Percentiles rank a stretch among this genome's conserved stretches.
These are phyloP conservation scores for Rhincodon typus DNA, from an alignment of 2,797 vertebrate genomes.

Conservation along the genomic window DNA sequence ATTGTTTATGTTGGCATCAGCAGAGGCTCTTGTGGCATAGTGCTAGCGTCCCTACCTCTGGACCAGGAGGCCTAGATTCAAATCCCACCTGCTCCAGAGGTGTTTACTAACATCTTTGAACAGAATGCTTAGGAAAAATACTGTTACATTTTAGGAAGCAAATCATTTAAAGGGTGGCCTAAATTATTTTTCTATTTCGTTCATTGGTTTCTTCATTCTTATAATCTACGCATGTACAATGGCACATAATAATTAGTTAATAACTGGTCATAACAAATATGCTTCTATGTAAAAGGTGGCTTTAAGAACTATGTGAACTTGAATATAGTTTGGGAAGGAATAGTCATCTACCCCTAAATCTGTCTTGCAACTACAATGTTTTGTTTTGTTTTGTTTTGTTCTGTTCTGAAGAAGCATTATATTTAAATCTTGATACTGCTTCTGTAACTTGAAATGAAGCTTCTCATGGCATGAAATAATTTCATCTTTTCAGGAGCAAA, in stretches of 20 bases:
- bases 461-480: neutral
- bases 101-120: too few relatives aligned
- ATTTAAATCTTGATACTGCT: neutral
- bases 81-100: too few relatives aligned
- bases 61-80: too few relatives aligned
- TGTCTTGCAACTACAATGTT: too few relatives aligned
- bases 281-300: neutral
- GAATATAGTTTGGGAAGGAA: neutral
- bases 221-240: neutral
- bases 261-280: neutral
- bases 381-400: too few relatives aligned
- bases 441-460: neutral
- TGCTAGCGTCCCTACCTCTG: too few relatives aligned
- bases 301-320: neutral
- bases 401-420: neutral
- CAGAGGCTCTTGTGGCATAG: too few relatives aligned
- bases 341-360: too few relatives aligned
- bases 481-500: neutral
- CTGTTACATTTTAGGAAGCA: neutral
- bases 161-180: neutral
- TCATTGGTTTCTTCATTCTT: neutral
- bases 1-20: neutral
- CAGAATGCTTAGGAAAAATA: neutral
- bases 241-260: neutral
- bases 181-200: neutral